Evolutionary conservation across 2,888 invertebrate species (phyloP).

Genomic region (Dysmachus trigonus): DNA sequence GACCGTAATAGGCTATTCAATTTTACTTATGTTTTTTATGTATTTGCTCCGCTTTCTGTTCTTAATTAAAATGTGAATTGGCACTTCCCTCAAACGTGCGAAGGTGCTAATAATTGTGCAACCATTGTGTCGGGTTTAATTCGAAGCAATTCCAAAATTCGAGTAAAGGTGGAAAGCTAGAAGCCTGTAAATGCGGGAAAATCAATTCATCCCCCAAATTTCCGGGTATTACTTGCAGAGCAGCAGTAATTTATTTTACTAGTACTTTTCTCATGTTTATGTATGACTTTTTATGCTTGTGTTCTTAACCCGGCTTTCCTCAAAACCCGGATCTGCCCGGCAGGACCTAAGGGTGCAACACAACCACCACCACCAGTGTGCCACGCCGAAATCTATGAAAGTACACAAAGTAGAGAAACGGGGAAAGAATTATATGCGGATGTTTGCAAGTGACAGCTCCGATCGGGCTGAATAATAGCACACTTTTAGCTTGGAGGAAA

Average conservation of each 20-base stretch:
- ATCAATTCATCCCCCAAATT: constrained; percentile 34
- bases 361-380: not conserved
- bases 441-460: constrained; percentile 49
- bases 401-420: constrained; percentile 31
- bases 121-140: not conserved
- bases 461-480: constrained; percentile 50
- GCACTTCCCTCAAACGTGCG: not conserved
- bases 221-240: constrained; percentile 30
- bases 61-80: not conserved
- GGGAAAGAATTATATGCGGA: constrained; percentile 48
- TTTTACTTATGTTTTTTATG: not conserved
- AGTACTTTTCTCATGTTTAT: constrained; percentile 37
- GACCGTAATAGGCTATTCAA: not conserved
- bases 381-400: not conserved
- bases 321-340: not conserved
- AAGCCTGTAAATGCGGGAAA: not conserved
- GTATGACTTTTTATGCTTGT: constrained; percentile 32
- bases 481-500: constrained; percentile 47
- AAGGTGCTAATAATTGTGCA: not conserved
- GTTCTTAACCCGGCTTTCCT: constrained; percentile 1
- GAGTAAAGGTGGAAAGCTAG: not conserved
- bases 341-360: not conserved
- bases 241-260: constrained; percentile 28
- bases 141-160: not conserved
- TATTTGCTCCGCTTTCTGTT: not conserved